Percentiles rank a stretch among this genome's conserved stretches.
Evolutionary conservation across 2,113 vertebrate species (phyloP).

Genomic region (Seriola dumerili): DNA sequence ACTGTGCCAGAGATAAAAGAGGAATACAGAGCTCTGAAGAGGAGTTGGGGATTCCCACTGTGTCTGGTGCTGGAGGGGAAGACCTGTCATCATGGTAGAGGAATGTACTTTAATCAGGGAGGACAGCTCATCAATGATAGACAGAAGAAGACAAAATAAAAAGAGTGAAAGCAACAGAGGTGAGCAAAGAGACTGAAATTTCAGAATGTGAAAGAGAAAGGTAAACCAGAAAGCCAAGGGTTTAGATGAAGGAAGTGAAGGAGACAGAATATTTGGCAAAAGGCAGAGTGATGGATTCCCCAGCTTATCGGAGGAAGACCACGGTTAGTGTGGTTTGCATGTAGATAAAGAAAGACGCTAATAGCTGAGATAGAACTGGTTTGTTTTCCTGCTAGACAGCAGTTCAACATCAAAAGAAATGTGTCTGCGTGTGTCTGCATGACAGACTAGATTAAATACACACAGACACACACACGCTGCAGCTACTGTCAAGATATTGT

Average conservation of each 20-base stretch:
- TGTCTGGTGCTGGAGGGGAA: conserved; percentile 40
- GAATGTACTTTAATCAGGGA: conserved; percentile 23
- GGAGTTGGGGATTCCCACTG: conserved; percentile 48
- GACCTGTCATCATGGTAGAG: conserved; percentile 10
- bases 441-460: conserved; percentile 24
- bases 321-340: conserved; percentile 42
- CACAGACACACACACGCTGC: conserved; percentile 21
- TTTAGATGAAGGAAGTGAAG: conserved; percentile 31
- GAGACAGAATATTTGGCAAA: conserved; percentile 46
- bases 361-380: conserved; percentile 52
- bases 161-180: not conserved
- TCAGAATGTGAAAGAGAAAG: conserved; percentile 24
- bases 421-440: conserved; percentile 40
- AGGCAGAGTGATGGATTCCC: conserved; percentile 21
- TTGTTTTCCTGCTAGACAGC: conserved; percentile 54
- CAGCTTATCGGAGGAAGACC: conserved; percentile 51
- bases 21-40: conserved; percentile 6
- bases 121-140: conserved; percentile 2
- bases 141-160: not conserved
- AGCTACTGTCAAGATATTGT: not conserved
- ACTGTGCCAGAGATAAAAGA: conserved; percentile 16
- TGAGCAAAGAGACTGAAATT: not conserved
- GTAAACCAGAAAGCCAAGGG: conserved; percentile 42
- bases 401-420: conserved; percentile 37
- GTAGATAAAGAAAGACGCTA: not conserved